These are phyloP conservation scores for Chiloscyllium punctatum DNA, from an alignment of 2,797 vertebrate genomes.

Conservation along the genomic window DNA sequence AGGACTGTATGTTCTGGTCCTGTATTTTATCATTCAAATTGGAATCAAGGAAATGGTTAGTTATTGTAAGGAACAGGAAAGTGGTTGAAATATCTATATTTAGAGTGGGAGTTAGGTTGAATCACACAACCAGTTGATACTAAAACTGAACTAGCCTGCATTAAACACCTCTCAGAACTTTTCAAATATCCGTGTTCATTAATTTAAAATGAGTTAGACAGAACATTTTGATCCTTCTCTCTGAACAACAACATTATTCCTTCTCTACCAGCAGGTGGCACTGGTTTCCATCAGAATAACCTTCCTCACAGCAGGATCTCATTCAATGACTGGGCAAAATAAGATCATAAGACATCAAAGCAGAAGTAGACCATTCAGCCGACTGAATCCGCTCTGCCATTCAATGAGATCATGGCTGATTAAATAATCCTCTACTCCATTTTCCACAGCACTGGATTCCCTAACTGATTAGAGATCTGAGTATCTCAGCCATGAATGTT, in stretches of 20 bases:
- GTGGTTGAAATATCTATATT: background rate
- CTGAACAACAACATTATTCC: background rate
- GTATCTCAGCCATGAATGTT: too few relatives aligned
- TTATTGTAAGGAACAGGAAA: background rate
- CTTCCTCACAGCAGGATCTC: background rate
- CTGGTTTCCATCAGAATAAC: background rate
- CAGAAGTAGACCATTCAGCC: too few relatives aligned
- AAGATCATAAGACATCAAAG: too few relatives aligned
- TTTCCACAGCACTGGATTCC: too few relatives aligned
- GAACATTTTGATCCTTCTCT: background rate
- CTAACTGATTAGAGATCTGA: too few relatives aligned
- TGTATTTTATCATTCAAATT: background rate
- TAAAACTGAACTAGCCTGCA: background rate
- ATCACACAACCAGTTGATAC: background rate
- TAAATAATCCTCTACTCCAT: too few relatives aligned
- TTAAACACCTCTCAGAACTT: background rate
- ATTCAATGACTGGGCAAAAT: background rate
- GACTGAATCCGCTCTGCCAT: too few relatives aligned
- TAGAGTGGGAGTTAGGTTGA: background rate
- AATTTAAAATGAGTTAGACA: background rate
- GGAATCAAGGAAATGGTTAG: background rate
- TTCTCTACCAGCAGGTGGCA: background rate
- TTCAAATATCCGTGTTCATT: background rate
- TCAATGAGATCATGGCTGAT: too few relatives aligned
- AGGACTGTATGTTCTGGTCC: too few relatives aligned